phyloP scores from a whole-genome alignment of 1,140 invertebrate species.

The Brachionus manjavacas region DNA sequence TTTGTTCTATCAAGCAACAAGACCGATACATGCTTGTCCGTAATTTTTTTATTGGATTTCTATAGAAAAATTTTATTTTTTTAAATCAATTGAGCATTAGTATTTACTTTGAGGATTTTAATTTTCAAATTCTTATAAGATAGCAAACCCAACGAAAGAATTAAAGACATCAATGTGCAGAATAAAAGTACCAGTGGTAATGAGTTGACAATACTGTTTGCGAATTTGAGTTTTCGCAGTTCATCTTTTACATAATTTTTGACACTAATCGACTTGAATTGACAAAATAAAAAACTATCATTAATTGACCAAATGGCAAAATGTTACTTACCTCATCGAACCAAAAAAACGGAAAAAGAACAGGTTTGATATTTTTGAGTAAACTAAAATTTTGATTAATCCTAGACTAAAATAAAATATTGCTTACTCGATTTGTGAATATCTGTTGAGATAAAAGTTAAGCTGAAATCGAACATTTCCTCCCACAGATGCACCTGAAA shows the following conservation, averaged over 20 bases:
- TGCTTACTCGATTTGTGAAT: slow-evolving; percentile 17
- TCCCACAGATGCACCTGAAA: not conserved
- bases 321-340: slow-evolving; percentile 27
- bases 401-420: not conserved
- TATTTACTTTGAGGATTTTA: no score
- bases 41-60: no score
- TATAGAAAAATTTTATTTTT: no score
- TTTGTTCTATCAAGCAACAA: no score
- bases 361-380: not conserved
- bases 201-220: not conserved
- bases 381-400: not conserved
- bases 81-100: no score
- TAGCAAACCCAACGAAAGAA: not conserved
- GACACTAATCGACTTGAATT: no score
- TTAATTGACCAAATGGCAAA: not conserved
- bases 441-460: slow-evolving; percentile 8
- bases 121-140: not conserved
- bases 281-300: no score
- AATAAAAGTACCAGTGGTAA: not conserved
- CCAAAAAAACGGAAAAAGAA: slow-evolving; percentile 32
- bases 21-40: no score
- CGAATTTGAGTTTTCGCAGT: not conserved
- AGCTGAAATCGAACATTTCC: slow-evolving; percentile 17
- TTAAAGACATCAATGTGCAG: not conserved
- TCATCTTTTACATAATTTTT: not conserved